Percentiles rank a stretch among this genome's conserved stretches.
Conservation (phyloP, 1,140 invertebrate genomes). For the Bombyx mori region DNA sequence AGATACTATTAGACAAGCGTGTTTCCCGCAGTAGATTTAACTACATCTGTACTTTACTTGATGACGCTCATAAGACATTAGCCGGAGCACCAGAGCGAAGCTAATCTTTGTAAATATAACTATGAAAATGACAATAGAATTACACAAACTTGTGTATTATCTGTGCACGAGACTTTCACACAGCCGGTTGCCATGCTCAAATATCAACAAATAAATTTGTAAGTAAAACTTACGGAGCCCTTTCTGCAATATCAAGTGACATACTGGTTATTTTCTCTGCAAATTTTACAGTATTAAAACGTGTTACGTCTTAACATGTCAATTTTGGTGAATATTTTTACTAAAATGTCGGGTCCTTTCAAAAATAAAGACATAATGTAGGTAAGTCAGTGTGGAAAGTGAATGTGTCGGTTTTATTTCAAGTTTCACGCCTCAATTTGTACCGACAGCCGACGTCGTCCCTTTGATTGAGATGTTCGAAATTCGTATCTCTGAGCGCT, state of each 20-base stretch:
- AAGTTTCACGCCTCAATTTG: slow-evolving; percentile 23
- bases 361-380: too few relatives aligned
- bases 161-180: not conserved
- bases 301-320: too few relatives aligned
- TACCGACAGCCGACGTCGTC: slow-evolving; percentile 30
- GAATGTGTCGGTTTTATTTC: slow-evolving; percentile 16
- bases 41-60: not conserved
- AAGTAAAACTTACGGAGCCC: too few relatives aligned
- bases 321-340: too few relatives aligned
- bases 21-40: too few relatives aligned
- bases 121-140: slow-evolving; percentile 23
- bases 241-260: too few relatives aligned
- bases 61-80: slow-evolving; percentile 21
- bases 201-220: too few relatives aligned
- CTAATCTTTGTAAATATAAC: slow-evolving; percentile 19
- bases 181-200: not conserved
- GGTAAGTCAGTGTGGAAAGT: slow-evolving; percentile 5
- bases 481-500: not conserved
- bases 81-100: slow-evolving; percentile 16
- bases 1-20: too few relatives aligned
- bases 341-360: too few relatives aligned
- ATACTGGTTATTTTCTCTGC: too few relatives aligned
- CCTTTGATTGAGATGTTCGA: slow-evolving; percentile 34
- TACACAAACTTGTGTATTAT: slow-evolving; percentile 13
- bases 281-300: too few relatives aligned